These are phyloP conservation scores for Erebia epiphron DNA, from an alignment of 2,888 invertebrate genomes.

Conservation along the genomic window DNA sequence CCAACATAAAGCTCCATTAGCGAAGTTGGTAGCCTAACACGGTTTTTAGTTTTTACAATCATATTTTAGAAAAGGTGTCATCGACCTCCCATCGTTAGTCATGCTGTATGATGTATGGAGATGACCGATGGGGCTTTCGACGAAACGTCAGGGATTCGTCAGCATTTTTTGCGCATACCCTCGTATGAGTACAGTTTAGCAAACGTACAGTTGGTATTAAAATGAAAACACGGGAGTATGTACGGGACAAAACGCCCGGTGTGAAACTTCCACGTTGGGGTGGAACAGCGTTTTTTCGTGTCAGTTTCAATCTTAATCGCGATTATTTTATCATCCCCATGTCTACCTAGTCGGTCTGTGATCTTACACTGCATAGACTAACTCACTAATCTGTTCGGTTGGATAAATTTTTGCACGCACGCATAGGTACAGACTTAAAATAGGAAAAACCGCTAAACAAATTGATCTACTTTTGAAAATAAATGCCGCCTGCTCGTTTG, in stretches of 20 bases:
- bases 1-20: conserved; percentile 25
- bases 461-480: no score
- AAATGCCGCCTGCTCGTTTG: no score
- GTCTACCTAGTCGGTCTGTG: background rate
- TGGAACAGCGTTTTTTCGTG: no score
- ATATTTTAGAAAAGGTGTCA: conserved; percentile 22
- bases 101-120: conserved; percentile 40
- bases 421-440: no score
- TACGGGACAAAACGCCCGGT: no score
- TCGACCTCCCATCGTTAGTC: conserved; percentile 40
- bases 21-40: conserved; percentile 26
- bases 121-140: conserved; percentile 36
- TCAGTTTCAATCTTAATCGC: no score
- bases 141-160: conserved; percentile 29
- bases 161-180: conserved; percentile 22
- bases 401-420: no score
- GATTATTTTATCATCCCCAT: background rate
- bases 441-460: no score
- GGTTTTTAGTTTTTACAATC: conserved; percentile 24
- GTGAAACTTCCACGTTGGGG: no score
- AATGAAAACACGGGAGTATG: background rate
- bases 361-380: background rate
- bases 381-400: no score
- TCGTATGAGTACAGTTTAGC: background rate
- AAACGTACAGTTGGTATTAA: background rate